phyloP scores from a whole-genome alignment of 2,113 vertebrate species.

The Macquaria ambigua region DNA sequence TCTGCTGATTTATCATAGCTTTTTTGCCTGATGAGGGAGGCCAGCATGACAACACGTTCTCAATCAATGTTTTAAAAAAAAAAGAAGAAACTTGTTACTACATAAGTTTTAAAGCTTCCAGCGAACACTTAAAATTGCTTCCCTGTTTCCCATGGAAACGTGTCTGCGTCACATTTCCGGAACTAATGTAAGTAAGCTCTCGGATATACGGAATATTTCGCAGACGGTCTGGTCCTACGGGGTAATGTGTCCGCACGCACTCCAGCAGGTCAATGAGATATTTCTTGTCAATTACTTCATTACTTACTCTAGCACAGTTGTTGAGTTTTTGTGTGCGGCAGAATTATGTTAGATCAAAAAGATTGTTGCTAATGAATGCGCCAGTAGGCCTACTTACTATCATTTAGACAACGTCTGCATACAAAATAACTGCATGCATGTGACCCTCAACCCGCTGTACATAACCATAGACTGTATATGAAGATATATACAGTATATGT shows the following conservation, averaged over 20 bases:
- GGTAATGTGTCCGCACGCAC: constrained; percentile 23
- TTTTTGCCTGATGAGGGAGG: too few species aligned
- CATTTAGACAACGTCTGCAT: background rate
- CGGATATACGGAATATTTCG: constrained; percentile 33
- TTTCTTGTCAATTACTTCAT: background rate
- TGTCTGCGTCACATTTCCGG: constrained; percentile 11
- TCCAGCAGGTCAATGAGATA: constrained; percentile 36
- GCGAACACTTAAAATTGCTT: background rate
- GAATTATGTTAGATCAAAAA: background rate
- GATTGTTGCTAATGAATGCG: background rate
- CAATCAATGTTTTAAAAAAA: too few species aligned
- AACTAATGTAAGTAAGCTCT: constrained; percentile 14
- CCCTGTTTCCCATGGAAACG: background rate
- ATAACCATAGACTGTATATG: too few species aligned
- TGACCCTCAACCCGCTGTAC: constrained; percentile 5
- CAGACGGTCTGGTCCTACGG: constrained; percentile 42
- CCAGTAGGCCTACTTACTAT: background rate
- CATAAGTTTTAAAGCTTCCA: too few species aligned
- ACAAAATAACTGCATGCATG: background rate
- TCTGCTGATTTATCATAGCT: background rate
- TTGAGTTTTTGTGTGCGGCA: background rate
- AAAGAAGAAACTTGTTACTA: too few species aligned
- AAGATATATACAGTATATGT: too few species aligned
- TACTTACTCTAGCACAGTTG: accelerated
- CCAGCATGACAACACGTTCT: too few species aligned